A percentile compares a stretch with the other conserved stretches of the same genome.
phyloP scores from a whole-genome alignment of 2,797 vertebrate genomes.

The Novumbra hubbsi region DNA sequence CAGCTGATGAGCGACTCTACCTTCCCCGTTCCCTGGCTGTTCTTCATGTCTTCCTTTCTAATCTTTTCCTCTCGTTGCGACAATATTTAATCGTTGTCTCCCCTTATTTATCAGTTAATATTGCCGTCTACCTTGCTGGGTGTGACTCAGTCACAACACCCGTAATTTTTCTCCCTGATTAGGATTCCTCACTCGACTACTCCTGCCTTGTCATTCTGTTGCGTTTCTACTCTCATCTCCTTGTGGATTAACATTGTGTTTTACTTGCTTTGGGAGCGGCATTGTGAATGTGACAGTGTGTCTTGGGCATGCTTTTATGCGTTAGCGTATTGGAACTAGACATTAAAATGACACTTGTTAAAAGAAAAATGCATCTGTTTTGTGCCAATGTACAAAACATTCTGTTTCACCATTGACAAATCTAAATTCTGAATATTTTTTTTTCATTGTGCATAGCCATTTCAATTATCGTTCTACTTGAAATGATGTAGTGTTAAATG shows the following conservation, averaged over 20 bases:
- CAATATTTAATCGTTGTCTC: conserved; percentile 32
- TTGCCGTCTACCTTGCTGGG: conserved; percentile 31
- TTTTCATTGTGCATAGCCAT: background rate
- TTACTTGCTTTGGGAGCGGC: background rate
- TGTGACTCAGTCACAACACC: conserved; percentile 34
- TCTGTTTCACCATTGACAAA: background rate
- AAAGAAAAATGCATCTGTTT: background rate
- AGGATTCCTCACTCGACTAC: conserved; percentile 25
- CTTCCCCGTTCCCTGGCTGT: conserved; percentile 9
- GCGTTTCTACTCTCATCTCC: background rate
- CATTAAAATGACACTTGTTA: background rate
- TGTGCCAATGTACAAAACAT: background rate
- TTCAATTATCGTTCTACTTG: background rate
- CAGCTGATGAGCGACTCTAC: conserved; percentile 20
- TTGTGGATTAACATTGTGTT: background rate
- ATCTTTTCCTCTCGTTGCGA: conserved; percentile 18
- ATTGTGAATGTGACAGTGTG: background rate
- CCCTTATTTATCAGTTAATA: conserved; percentile 54
- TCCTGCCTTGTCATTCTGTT: background rate
- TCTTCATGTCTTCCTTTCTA: conserved; percentile 6
- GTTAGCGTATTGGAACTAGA: background rate
- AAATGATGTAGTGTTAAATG: background rate
- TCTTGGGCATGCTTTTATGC: background rate
- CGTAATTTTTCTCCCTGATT: conserved; percentile 52
- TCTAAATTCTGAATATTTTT: background rate